Conservation (phyloP, 2,797 vertebrate species). For the Sebastes itinus region DNA sequence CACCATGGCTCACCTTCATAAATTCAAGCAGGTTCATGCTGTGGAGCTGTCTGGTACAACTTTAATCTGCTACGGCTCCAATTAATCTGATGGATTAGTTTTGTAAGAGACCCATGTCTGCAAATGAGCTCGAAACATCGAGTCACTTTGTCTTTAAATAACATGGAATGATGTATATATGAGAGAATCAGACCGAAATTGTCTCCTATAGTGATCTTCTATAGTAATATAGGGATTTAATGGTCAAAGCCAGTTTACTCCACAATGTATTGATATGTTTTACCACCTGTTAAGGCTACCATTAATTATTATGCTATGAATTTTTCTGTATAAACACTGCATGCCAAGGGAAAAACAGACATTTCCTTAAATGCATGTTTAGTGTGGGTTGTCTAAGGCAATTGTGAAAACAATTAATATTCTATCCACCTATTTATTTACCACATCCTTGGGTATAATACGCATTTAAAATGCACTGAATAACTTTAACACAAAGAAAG, state of each 20-base stretch:
- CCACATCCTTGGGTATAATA: not conserved
- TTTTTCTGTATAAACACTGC: not conserved
- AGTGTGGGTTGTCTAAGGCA: not conserved
- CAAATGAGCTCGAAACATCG: not conserved
- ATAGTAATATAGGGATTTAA: not conserved
- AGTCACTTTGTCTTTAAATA: conserved; percentile 5
- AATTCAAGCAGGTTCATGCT: conserved; percentile 10
- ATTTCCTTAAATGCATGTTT: not conserved
- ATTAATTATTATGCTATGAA: not conserved
- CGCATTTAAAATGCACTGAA: not conserved
- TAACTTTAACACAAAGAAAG: not conserved
- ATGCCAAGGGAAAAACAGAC: not conserved
- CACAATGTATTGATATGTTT: not conserved
- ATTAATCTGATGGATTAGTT: conserved; percentile 56
- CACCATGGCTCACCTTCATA: not conserved
- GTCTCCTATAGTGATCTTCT: not conserved
- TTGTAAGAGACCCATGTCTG: conserved; percentile 3
- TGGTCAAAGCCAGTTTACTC: not conserved
- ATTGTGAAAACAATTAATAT: not conserved
- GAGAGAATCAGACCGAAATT: not conserved
- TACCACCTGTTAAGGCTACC: not conserved
- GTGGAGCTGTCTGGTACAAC: conserved; percentile 13
- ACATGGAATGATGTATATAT: not conserved
- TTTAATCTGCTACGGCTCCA: conserved; percentile 21
- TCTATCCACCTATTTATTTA: not conserved